Evolutionary conservation across 1,140 invertebrate species (phyloP), one percentile per base, ranked within the genome.

Genomic region (Drosophila oshimai): DNA sequence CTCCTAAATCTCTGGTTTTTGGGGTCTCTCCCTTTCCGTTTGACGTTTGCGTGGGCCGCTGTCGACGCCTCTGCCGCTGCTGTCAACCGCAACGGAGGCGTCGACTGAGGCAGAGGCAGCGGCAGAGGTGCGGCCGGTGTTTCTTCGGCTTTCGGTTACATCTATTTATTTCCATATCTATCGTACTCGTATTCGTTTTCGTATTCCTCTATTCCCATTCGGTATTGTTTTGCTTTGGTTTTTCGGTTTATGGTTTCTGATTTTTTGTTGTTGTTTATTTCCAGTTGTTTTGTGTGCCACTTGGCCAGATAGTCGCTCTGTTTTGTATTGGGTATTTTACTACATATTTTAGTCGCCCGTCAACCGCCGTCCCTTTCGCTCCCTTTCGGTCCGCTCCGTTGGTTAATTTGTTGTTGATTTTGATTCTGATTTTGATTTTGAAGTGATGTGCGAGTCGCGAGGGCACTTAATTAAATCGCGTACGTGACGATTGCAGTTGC

Each of bases 331-430:
- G 26, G 9, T 24, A 58, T 28, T 62, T 61, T 33, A 51, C 46
- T n/a, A n/a, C n/a, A n/a, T 49, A 51, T 33, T 57, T 86, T 86
- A 86, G 80, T 86, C 81, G 81, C 84, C 67, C 80, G 81, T 87
- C 80, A 86, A 87, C 80, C 81, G 75, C 81, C 80, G 73, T 70
- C 72, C 70, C 54, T 34, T 72, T 51, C 75, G 70, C 36, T 55
- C 68, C 33, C 49, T 50, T 34, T 54, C 51, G 28, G 33, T 26
- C 24, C 6, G 24, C 3, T 13, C 26, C 22, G 34, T 61, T 29
- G 36, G 67, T 74, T 67, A 69, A 69, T 78, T 79, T 57, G 49
- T 57, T 78, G 71, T 74, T 67, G 62, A 62, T 78, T 50, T 64
- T 42, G 34, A 29, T 54, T 24, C 68, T n/a, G n/a, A n/a, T n/a